These are phyloP conservation scores for Acrobasis repandana DNA, from an alignment of 2,888 invertebrate genomes.

Conservation along the genomic window DNA sequence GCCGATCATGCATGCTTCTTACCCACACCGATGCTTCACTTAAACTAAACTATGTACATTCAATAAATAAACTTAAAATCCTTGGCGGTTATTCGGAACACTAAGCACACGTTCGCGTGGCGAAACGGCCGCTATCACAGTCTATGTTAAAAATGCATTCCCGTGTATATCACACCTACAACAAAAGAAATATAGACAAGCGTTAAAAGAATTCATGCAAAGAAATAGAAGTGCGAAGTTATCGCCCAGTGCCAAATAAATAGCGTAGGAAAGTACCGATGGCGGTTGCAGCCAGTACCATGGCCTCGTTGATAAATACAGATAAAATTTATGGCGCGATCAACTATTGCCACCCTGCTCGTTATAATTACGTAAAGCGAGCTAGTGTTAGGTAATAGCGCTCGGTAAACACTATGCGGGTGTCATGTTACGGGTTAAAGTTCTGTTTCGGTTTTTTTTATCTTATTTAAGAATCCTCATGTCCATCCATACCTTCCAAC, in stretches of 20 bases:
- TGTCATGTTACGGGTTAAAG: too few species aligned
- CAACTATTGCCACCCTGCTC: too few species aligned
- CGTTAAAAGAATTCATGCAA: constrained; percentile 68
- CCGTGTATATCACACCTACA: constrained; percentile 76
- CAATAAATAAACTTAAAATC: constrained; percentile 60
- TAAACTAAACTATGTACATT: constrained; percentile 56
- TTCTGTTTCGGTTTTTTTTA: too few species aligned
- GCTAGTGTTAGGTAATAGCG: too few species aligned
- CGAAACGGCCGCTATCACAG: constrained; percentile 70
- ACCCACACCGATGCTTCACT: constrained; percentile 37
- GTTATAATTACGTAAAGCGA: too few species aligned
- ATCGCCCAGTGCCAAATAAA: constrained; percentile 11
- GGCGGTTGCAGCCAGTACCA: too few species aligned
- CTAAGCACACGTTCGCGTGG: constrained; percentile 65
- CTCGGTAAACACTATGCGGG: too few species aligned
- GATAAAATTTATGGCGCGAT: too few species aligned
- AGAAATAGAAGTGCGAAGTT: constrained; percentile 32
- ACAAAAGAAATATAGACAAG: constrained; percentile 76
- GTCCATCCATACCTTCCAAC: neutral
- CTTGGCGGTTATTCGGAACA: constrained; percentile 60
- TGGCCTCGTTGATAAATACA: too few species aligned
- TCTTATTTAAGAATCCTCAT: neutral
- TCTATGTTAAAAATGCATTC: constrained; percentile 76
- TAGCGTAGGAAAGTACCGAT: too few species aligned
- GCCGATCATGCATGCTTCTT: constrained; percentile 71